Evolutionary conservation across 2,113 vertebrate species (phyloP).

Genomic region (Diphyllodes magnificus): DNA sequence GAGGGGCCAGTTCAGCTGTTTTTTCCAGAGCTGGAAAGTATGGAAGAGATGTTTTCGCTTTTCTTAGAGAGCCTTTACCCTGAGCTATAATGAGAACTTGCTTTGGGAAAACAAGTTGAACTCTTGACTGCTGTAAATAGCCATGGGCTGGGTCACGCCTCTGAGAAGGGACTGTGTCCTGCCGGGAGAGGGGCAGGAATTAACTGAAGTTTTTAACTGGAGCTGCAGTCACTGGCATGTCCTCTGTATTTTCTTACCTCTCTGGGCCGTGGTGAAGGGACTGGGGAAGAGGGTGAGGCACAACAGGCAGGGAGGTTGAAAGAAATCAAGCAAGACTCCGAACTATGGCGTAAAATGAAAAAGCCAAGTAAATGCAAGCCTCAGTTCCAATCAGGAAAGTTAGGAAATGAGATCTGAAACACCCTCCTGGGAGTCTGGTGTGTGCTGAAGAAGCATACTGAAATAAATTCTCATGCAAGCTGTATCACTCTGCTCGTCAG

Average conservation of each 20-base stretch:
- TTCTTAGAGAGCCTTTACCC: background rate
- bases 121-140: conserved; percentile 19
- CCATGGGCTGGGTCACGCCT: background rate
- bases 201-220: background rate
- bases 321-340: background rate
- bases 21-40: background rate
- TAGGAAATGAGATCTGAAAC: conserved; percentile 34
- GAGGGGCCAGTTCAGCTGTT: background rate
- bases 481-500: background rate
- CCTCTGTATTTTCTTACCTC: background rate
- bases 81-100: conserved; percentile 1
- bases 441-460: background rate
- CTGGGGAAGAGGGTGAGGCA: background rate
- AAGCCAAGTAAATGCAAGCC: background rate
- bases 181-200: background rate
- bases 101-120: background rate
- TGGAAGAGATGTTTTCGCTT: background rate
- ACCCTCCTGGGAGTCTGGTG: background rate
- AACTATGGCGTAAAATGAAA: background rate
- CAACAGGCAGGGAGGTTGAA: background rate
- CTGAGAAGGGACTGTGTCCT: background rate
- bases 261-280: background rate
- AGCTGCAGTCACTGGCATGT: background rate
- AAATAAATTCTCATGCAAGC: conserved; percentile 49
- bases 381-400: conserved; percentile 19